phyloP scores from a whole-genome alignment of 1,140 invertebrate genomes.

The Aphis craccivora region DNA sequence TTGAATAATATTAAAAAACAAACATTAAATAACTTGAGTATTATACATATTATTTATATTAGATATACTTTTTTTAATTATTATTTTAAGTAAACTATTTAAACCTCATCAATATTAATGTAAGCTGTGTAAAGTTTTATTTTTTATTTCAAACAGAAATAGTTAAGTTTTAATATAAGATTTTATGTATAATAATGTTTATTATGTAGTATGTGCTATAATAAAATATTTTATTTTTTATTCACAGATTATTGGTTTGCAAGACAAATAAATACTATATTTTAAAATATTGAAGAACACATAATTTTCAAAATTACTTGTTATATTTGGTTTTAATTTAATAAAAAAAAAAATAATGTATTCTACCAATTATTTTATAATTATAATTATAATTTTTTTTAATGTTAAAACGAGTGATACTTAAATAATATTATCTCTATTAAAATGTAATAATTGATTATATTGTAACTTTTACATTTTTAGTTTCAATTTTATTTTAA shows the following conservation, averaged over 20 bases:
- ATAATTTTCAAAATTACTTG: conserved; percentile 5
- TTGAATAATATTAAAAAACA: too few species aligned
- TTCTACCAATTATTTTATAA: conserved; percentile 6
- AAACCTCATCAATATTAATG: not conserved
- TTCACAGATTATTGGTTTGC: not conserved
- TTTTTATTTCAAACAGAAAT: too few species aligned
- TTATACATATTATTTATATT: too few species aligned
- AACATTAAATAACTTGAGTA: too few species aligned
- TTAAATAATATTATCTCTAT: not conserved
- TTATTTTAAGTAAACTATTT: too few species aligned
- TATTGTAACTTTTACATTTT: not conserved
- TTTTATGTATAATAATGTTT: not conserved
- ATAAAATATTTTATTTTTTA: not conserved
- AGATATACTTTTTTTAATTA: too few species aligned
- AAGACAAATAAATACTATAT: not conserved
- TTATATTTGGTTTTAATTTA: conserved; percentile 34
- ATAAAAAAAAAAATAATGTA: not conserved
- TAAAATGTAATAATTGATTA: not conserved
- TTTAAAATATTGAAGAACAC: not conserved
- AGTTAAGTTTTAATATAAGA: not conserved
- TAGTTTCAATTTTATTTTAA: not conserved
- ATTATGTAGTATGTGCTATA: not conserved
- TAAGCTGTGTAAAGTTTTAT: not conserved
- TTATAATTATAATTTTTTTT: not conserved
- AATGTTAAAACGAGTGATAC: not conserved